These are phyloP conservation scores for Limnephilus marmoratus DNA, from an alignment of 2,888 invertebrate genomes.

Conservation along the genomic window DNA sequence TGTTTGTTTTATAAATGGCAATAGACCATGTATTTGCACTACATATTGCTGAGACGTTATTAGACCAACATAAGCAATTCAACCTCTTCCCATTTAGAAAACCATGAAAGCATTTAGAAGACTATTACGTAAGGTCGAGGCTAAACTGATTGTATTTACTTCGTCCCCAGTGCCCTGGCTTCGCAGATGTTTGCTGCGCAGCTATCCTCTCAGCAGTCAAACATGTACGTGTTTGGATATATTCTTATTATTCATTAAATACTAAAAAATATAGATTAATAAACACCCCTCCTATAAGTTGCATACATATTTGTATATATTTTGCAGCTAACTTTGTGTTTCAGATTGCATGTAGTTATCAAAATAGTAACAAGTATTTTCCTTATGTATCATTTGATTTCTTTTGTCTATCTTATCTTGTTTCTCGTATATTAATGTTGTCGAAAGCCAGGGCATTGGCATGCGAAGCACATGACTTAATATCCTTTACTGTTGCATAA, in stretches of 20 bases:
- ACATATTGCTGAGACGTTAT: not conserved
- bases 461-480: slow-evolving; percentile 73
- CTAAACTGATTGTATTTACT: slow-evolving; percentile 63
- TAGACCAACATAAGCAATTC: not conserved
- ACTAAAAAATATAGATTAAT: not conserved
- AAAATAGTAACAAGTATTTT: slow-evolving; percentile 23
- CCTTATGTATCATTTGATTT: slow-evolving; percentile 32
- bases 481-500: slow-evolving; percentile 15
- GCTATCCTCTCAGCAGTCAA: slow-evolving; percentile 94
- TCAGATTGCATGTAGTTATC: slow-evolving; percentile 49
- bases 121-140: not conserved
- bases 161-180: slow-evolving; percentile 95
- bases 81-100: not conserved
- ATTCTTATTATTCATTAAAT: slow-evolving; percentile 55
- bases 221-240: slow-evolving; percentile 86
- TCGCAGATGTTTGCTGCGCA: slow-evolving; percentile 97
- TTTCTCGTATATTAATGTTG: slow-evolving; percentile 37
- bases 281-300: slow-evolving; percentile 16
- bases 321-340: slow-evolving; percentile 40
- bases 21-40: not conserved
- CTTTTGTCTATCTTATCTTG: slow-evolving; percentile 60
- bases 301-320: slow-evolving; percentile 48
- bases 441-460: slow-evolving; percentile 95
- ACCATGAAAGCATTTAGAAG: not conserved
- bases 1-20: not conserved